Conservation (phyloP, 2,113 vertebrate species). For the Sceloporus undulatus region DNA sequence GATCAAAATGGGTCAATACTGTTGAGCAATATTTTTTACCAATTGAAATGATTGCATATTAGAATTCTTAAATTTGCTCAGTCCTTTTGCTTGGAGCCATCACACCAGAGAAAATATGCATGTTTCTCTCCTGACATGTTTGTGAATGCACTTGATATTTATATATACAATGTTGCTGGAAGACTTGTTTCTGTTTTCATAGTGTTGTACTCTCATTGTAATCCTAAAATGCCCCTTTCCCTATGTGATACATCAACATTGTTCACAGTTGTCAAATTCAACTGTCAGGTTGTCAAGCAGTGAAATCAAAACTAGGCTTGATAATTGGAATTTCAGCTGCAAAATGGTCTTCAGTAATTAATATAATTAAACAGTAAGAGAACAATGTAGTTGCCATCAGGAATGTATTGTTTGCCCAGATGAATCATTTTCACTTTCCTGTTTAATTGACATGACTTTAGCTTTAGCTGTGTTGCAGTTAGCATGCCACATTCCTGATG, state of each 20-base stretch:
- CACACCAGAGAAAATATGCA: background rate
- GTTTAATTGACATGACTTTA: constrained; percentile 61
- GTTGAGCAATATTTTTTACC: background rate
- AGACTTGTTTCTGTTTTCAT: background rate
- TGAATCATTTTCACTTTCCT: constrained; percentile 52
- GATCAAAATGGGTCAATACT: background rate
- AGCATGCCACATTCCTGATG: constrained; percentile 36
- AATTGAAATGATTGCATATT: background rate
- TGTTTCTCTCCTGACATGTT: background rate
- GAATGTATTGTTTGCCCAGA: constrained; percentile 58
- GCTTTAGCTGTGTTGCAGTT: constrained; percentile 48
- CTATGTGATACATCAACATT: constrained; percentile 24
- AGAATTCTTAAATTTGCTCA: background rate
- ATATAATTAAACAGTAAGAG: constrained; percentile 64
- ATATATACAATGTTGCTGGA: background rate
- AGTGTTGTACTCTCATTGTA: background rate
- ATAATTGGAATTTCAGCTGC: constrained; percentile 58
- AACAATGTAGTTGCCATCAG: constrained; percentile 53
- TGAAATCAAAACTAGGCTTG: constrained; percentile 56
- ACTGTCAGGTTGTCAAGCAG: constrained; percentile 37
- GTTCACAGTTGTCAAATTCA: constrained; percentile 34
- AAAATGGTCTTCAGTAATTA: constrained; percentile 64
- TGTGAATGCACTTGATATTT: background rate
- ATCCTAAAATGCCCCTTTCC: constrained; percentile 9
- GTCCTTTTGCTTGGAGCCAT: too few species aligned